phyloP scores from a whole-genome alignment of 2,797 vertebrate species.

The Delichon dasypus region DNA sequence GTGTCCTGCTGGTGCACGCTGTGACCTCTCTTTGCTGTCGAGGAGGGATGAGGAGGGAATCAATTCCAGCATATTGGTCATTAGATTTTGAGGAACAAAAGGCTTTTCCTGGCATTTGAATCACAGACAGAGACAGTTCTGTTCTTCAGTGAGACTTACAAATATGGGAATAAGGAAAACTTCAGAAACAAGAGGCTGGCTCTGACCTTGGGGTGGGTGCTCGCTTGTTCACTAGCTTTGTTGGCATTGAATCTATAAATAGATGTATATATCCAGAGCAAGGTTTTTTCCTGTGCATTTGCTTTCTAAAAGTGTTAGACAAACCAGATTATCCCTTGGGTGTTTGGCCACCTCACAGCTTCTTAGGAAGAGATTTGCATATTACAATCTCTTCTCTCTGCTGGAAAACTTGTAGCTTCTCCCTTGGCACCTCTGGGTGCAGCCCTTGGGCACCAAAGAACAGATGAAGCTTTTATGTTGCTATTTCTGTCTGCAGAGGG shows the following conservation, averaged over 20 bases:
- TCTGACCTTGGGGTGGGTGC: neutral
- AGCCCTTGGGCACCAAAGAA: neutral
- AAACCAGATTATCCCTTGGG: neutral
- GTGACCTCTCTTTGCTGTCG: neutral
- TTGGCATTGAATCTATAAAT: neutral
- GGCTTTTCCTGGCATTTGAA: neutral
- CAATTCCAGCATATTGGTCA: neutral
- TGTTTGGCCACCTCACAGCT: neutral
- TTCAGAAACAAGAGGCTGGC: neutral
- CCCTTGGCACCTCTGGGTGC: neutral
- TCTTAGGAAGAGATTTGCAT: neutral
- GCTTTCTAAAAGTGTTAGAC: neutral
- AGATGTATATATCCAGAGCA: neutral
- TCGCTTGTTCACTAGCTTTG: rapidly evolving
- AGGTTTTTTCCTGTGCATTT: neutral
- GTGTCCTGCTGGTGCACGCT: rapidly evolving
- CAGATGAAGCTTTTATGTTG: neutral
- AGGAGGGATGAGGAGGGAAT: neutral
- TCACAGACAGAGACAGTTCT: neutral
- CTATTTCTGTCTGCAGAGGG: rapidly evolving
- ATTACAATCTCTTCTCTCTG: neutral
- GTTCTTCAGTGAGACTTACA: neutral
- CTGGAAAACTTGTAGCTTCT: neutral
- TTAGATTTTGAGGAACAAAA: neutral
- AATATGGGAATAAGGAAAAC: neutral